A percentile compares a stretch with the other conserved stretches of the same genome.
phyloP scores from a whole-genome alignment of 2,113 vertebrate species.

The Brienomyrus brachyistius region DNA sequence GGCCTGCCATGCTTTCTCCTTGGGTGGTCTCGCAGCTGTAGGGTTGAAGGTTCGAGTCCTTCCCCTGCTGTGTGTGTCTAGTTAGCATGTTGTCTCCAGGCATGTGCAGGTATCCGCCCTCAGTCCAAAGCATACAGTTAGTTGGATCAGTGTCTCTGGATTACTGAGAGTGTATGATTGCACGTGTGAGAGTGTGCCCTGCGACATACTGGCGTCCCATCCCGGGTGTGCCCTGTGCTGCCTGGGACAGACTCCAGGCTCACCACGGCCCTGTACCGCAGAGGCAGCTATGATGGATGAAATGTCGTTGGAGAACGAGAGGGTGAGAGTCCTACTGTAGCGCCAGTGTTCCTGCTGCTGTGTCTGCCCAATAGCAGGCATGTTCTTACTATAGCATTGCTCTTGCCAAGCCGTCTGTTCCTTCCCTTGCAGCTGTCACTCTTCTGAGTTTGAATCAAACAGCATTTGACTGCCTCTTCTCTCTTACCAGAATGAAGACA shows the following conservation, averaged over 20 bases:
- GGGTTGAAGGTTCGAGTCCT: not conserved
- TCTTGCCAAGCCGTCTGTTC: conserved; percentile 9
- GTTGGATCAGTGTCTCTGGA: not conserved
- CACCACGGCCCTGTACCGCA: not conserved
- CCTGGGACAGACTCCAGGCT: not conserved
- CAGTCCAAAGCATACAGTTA: not conserved
- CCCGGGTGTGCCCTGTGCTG: not conserved
- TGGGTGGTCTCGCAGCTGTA: not conserved
- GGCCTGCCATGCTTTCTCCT: not conserved
- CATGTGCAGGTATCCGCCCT: not conserved
- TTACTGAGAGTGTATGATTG: not conserved
- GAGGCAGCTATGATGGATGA: not conserved
- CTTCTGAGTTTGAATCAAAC: conserved; percentile 5
- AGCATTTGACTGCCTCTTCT: not conserved
- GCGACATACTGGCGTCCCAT: not conserved
- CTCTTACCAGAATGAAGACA: not conserved
- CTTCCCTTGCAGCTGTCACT: conserved; percentile 10
- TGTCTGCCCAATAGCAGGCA: not conserved
- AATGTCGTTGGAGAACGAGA: not conserved
- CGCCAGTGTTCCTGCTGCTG: not conserved
- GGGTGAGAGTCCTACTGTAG: not conserved
- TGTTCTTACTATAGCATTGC: not conserved
- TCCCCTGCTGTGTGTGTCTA: not conserved
- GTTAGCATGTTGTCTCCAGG: not conserved
- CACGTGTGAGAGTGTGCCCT: not conserved